These are phyloP conservation scores for Drosophila truncata DNA, from an alignment of 1,140 invertebrate species.

Conservation along the genomic window DNA sequence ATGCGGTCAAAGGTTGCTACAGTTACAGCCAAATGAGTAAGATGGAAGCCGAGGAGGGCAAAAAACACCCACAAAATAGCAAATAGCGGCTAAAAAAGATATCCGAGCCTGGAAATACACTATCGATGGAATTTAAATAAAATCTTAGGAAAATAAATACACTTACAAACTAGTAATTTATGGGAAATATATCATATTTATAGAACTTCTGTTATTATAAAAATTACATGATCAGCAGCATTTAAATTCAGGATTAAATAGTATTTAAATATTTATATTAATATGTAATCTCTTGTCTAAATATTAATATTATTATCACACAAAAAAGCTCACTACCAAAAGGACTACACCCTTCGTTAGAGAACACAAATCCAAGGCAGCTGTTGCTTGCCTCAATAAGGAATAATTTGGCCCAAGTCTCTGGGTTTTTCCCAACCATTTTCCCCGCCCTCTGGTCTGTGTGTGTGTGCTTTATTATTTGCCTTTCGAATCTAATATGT, in stretches of 20 bases:
- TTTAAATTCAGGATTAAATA: not conserved
- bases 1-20: constrained; percentile 61
- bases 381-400: constrained; percentile 59
- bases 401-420: constrained; percentile 42
- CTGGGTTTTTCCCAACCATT: constrained; percentile 11
- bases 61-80: constrained; percentile 12
- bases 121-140: not conserved
- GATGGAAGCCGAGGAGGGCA: constrained; percentile 13
- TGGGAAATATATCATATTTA: too few relatives aligned
- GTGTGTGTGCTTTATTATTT: constrained; percentile 49
- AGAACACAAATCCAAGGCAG: constrained; percentile 27
- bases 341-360: not conserved
- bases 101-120: not conserved
- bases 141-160: not conserved
- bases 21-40: constrained; percentile 57
- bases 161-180: not conserved
- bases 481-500: constrained; percentile 62
- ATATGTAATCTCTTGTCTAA: not conserved
- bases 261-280: not conserved
- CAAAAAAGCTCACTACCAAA: not conserved
- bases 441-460: not conserved
- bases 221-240: not conserved
- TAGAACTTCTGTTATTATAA: not conserved
- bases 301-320: too few relatives aligned
- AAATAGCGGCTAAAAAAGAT: not conserved